phyloP scores from a whole-genome alignment of 2,888 invertebrate species.

The Agonopterix heracliana region DNA sequence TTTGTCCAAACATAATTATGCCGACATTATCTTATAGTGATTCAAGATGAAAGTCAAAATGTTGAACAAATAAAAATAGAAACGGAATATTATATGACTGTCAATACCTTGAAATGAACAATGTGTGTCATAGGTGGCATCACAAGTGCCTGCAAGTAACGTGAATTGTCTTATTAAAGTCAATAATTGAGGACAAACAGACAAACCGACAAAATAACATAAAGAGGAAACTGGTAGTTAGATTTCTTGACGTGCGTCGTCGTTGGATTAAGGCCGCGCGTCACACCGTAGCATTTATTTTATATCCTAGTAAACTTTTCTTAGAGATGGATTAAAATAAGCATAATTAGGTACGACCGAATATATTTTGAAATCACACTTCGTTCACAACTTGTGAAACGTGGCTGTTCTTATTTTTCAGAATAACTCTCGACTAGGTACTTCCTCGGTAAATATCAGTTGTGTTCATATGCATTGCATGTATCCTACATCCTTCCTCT shows the following conservation, averaged over 20 bases:
- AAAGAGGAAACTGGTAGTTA: slow-evolving; percentile 52
- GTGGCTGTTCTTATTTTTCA: too few relatives aligned
- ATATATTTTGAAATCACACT: too few relatives aligned
- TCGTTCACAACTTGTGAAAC: too few relatives aligned
- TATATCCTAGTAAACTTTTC: neutral
- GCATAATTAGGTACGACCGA: too few relatives aligned
- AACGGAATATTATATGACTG: slow-evolving; percentile 23
- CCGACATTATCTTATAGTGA: slow-evolving; percentile 28
- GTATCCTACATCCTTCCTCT: too few relatives aligned
- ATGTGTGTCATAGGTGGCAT: too few relatives aligned
- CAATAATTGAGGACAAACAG: slow-evolving; percentile 55
- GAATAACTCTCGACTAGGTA: too few relatives aligned
- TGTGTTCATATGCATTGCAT: too few relatives aligned
- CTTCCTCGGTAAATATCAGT: too few relatives aligned
- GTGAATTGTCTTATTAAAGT: slow-evolving; percentile 55
- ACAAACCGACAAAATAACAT: slow-evolving; percentile 42
- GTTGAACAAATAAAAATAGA: slow-evolving; percentile 32
- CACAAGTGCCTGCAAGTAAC: slow-evolving; percentile 14
- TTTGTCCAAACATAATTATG: slow-evolving; percentile 17
- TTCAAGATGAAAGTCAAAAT: slow-evolving; percentile 11
- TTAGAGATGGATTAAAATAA: too few relatives aligned
- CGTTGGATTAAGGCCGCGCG: slow-evolving; percentile 18
- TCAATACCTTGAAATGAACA: too few relatives aligned
- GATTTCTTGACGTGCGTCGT: slow-evolving; percentile 20
- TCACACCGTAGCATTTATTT: slow-evolving; percentile 11